Percentiles rank a stretch among this genome's conserved stretches.
Conservation (phyloP, 2,888 invertebrate species). For the Nomada fucata region DNA sequence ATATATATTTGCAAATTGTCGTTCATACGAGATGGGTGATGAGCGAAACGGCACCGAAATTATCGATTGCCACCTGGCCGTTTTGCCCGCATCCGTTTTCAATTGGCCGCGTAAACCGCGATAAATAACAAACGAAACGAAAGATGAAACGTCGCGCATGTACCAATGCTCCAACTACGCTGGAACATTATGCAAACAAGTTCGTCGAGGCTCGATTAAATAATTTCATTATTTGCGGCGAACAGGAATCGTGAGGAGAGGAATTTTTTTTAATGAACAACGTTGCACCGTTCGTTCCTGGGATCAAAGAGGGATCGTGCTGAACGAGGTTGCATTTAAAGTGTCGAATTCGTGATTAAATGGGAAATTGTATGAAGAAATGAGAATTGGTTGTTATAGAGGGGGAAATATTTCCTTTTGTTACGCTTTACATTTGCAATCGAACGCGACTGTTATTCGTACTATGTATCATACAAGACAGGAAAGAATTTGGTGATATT, state of each 20-base stretch:
- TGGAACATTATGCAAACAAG: background rate
- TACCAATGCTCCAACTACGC: background rate
- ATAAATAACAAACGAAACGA: conserved; percentile 17
- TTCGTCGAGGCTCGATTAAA: background rate
- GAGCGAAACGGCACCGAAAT: conserved; percentile 34
- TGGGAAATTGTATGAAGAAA: too few relatives aligned
- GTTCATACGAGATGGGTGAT: conserved; percentile 29
- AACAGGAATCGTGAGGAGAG: background rate
- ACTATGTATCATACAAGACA: too few relatives aligned
- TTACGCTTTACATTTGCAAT: too few relatives aligned
- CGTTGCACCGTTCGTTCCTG: too few relatives aligned
- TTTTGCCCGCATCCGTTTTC: conserved; percentile 35
- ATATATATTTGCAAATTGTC: conserved; percentile 26
- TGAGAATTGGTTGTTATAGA: too few relatives aligned
- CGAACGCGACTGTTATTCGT: too few relatives aligned
- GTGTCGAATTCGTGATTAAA: too few relatives aligned
- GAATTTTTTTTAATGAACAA: too few relatives aligned
- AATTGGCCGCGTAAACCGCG: conserved; percentile 20
- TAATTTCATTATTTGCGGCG: background rate
- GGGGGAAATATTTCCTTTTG: too few relatives aligned
- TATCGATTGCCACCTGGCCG: conserved; percentile 31
- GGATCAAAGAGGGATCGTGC: too few relatives aligned
- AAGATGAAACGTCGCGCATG: background rate
- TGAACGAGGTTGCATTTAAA: too few relatives aligned
- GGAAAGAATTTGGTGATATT: too few relatives aligned